Evolutionary conservation across 1,140 invertebrate species (phyloP).

Genomic region (Meloidogyne chitwoodi): DNA sequence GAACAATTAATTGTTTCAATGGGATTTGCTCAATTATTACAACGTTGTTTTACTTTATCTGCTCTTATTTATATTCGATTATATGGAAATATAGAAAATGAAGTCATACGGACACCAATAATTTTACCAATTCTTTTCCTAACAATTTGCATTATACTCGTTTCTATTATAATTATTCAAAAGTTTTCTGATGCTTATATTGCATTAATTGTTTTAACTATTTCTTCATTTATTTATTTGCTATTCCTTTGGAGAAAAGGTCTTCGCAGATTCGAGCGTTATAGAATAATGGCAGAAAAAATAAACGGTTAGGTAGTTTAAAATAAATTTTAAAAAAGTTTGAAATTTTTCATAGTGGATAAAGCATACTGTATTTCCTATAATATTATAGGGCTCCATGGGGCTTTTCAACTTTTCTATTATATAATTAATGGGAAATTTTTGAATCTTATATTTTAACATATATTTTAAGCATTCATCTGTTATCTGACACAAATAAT

Average conservation of each 20-base stretch:
- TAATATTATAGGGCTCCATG: too few species aligned
- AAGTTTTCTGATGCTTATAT: conserved; percentile 26
- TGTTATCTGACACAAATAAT: conserved; percentile 19
- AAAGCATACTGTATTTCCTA: too few species aligned
- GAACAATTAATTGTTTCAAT: conserved; percentile 37
- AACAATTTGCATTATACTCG: conserved; percentile 12
- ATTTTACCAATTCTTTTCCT: conserved; percentile 42
- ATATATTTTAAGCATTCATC: conserved; percentile 5
- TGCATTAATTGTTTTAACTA: conserved; percentile 19
- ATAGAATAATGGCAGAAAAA: not conserved
- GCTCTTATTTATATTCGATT: conserved; percentile 45
- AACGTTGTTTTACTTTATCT: conserved; percentile 36
- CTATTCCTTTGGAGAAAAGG: conserved; percentile 17
- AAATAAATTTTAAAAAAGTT: not conserved
- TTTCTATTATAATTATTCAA: conserved; percentile 21
- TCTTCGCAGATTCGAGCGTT: conserved; percentile 1
- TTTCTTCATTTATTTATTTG: conserved; percentile 2
- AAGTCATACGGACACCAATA: not conserved
- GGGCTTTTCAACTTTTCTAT: too few species aligned
- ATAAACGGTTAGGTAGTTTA: conserved; percentile 18
- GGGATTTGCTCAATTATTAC: conserved; percentile 36
- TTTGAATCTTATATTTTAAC: conserved; percentile 1
- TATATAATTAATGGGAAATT: too few species aligned
- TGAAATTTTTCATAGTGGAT: too few species aligned
- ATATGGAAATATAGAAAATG: not conserved